phyloP scores from a whole-genome alignment of 64 coral and sea anemone species.

The Astreopora myriophthalma region DNA sequence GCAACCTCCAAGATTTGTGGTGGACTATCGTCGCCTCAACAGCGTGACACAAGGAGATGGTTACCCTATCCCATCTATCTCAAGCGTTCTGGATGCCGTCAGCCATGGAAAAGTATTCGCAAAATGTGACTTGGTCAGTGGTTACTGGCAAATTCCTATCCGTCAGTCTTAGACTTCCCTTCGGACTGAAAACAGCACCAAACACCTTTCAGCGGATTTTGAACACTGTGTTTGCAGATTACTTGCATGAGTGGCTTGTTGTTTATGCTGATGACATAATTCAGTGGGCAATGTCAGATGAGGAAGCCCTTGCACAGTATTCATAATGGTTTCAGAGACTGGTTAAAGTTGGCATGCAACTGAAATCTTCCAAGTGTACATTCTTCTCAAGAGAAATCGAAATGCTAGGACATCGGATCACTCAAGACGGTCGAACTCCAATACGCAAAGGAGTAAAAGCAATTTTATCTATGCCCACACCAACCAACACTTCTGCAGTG shows the following conservation, averaged over 20 bases:
- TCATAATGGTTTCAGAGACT: neutral
- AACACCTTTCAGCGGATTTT: conserved; percentile 17
- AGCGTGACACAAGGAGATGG: conserved; percentile 26
- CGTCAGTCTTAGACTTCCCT: neutral
- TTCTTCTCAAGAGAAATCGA: conserved; percentile 6
- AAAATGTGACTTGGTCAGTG: neutral
- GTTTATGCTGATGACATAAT: conserved; percentile 11
- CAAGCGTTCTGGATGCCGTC: neutral
- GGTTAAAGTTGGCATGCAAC: conserved; percentile 11
- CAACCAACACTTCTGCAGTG: neutral
- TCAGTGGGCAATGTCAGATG: neutral
- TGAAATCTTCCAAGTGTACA: conserved; percentile 17
- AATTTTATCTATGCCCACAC: neutral
- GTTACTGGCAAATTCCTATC: conserved; percentile 37
- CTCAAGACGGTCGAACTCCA: neutral
- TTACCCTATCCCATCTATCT: neutral
- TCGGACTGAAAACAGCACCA: conserved; percentile 21
- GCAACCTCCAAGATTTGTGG: conserved; percentile 54
- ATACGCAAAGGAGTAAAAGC: conserved; percentile 3
- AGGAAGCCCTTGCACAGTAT: conserved; percentile 31
- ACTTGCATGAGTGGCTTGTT: neutral
- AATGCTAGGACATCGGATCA: conserved; percentile 7
- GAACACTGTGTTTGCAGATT: neutral
- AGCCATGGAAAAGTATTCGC: neutral
- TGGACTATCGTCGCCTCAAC: no score